phyloP scores from a whole-genome alignment of 2,797 vertebrate species.

The Thunnus albacares region DNA sequence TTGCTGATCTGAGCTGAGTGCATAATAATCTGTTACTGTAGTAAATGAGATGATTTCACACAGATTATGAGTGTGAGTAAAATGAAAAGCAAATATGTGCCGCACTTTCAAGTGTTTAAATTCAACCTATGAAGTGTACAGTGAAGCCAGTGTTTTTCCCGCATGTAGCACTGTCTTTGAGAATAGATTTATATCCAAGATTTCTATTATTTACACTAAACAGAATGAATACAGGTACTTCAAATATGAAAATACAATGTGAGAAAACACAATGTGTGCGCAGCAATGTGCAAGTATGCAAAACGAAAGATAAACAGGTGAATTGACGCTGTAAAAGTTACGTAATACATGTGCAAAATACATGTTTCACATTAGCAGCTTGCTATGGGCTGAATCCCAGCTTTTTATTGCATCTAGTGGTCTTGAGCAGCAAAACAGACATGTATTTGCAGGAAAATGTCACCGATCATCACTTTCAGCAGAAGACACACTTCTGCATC shows the following conservation, averaged over 20 bases:
- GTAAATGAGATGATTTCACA: constrained; percentile 38
- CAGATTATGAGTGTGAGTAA: constrained; percentile 16
- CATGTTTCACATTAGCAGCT: not conserved
- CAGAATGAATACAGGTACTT: not conserved
- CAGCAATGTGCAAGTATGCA: not conserved
- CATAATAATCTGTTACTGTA: constrained; percentile 32
- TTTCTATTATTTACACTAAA: not conserved
- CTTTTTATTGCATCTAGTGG: not conserved
- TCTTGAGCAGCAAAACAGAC: not conserved
- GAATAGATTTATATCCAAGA: not conserved
- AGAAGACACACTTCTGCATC: not conserved
- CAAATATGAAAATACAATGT: not conserved
- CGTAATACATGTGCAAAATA: not conserved
- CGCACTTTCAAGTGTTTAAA: constrained; percentile 3
- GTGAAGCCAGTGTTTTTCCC: too few relatives aligned
- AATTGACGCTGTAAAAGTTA: not conserved
- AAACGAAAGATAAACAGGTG: not conserved
- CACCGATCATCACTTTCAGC: not conserved
- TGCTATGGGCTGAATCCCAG: not conserved
- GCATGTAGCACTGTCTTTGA: not conserved
- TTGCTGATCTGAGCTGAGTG: constrained; percentile 24
- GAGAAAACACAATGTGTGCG: too few relatives aligned
- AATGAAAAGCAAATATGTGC: constrained; percentile 25
- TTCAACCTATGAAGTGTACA: not conserved
- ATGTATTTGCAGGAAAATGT: not conserved